Conservation (phyloP, 2,888 invertebrate genomes). For the Pachliopta kotzebuea region DNA sequence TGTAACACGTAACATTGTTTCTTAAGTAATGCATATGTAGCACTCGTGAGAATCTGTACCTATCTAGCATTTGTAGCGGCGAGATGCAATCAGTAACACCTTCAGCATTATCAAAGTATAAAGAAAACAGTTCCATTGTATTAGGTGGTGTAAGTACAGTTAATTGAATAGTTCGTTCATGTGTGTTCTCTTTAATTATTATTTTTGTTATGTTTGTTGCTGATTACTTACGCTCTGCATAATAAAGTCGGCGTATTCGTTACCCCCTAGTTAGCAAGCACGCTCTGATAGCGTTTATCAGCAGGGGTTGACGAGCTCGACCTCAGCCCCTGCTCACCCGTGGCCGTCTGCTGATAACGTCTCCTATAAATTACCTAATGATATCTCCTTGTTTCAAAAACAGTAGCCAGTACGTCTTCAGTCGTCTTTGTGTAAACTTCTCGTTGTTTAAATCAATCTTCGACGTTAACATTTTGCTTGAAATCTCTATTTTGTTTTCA, state of each 20-base stretch:
- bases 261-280: constrained; percentile 69
- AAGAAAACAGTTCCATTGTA: neutral
- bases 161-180: neutral
- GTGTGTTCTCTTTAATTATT: neutral
- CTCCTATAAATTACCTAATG: constrained; percentile 60
- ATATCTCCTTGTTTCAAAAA: constrained; percentile 40
- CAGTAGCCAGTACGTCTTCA: constrained; percentile 44
- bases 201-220: neutral
- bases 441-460: neutral
- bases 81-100: constrained; percentile 1
- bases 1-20: neutral
- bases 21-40: neutral
- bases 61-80: neutral
- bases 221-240: constrained; percentile 35
- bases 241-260: constrained; percentile 49
- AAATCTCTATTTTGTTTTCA: constrained; percentile 1
- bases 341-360: constrained; percentile 54
- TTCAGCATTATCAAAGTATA: neutral
- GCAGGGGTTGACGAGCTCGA: constrained; percentile 52
- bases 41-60: neutral
- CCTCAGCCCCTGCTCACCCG: constrained; percentile 54
- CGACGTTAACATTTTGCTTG: neutral
- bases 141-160: neutral
- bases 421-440: constrained; percentile 40
- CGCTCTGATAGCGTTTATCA: constrained; percentile 64